Base-by-base conservation (phyloP, 2,888 invertebrate species). In the Lasioglossum morio region DNA sequence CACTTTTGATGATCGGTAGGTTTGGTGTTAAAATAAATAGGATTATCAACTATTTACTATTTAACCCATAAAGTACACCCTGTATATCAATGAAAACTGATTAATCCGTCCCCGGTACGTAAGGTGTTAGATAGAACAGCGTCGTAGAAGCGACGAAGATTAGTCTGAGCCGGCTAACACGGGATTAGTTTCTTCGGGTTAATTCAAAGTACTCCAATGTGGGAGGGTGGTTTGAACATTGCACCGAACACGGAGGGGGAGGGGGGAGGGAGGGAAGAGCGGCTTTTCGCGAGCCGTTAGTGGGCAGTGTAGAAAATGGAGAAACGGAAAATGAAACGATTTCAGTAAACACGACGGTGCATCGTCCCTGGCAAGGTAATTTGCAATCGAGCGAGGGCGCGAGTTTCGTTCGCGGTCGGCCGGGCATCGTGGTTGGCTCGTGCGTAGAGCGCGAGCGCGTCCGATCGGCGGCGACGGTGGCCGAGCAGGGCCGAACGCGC, bases 401-500 rank as follows among this genome's bases (percentile, higher is more conserved):
- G 90, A 79, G 82, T 75, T 80, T 84, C 72, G 86, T 81, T 70
- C 63, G 77, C 82, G 80, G 73, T 79, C 74, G 78, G 78, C 66
- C 84, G 75, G 72, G 72, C 63, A 60, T 60, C 76, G 77, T 78
- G 83, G 81, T 82, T 81, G 85, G 83, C 34, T 73, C 83, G 74
- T 27, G 40, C 40, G n/a, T 53, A 43, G 53, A 12, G 30, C 3
- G 69, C 89, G 89, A 84, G 69, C 69, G 57, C 14, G 16, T 63
- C 63, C 63, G 63, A 63, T 30, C 63, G 30, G 30, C 30, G 34
- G 76, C 88, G 89, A 77, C 14, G 34, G 16, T 3, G 14, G n/a
- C 76, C 92, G 92, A 87, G n/a, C 48, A 48, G 27, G n/a, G 73
- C 84, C 92, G 92, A 92, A 66, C 69, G 79, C 77, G 85, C 85